Percentiles rank a stretch among this genome's conserved stretches.
phyloP scores from a whole-genome alignment of 2,113 vertebrate genomes.

The Daboia siamensis region DNA sequence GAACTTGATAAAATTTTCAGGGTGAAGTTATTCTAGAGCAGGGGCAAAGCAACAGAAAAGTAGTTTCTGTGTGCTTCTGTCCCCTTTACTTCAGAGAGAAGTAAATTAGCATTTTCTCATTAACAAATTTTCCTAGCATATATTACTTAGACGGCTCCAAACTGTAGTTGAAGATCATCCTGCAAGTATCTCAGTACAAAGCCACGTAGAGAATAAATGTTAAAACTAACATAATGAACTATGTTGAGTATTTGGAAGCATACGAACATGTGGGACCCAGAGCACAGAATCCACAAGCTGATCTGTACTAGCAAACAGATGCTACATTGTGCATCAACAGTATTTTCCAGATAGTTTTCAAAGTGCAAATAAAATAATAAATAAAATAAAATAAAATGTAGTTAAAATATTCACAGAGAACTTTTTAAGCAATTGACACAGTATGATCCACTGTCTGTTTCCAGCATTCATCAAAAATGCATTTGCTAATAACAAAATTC shows the following conservation, averaged over 20 bases:
- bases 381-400: not conserved
- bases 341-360: not conserved
- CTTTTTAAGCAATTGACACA: not conserved
- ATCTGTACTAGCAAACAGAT: not conserved
- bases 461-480: not conserved
- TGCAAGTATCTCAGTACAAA: not conserved
- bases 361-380: not conserved
- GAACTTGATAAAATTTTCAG: not conserved
- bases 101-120: not conserved
- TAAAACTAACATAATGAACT: not conserved
- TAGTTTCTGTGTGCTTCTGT: not conserved
- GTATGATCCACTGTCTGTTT: not conserved
- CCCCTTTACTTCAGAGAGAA: not conserved
- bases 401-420: not conserved
- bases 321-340: not conserved
- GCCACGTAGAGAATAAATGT: not conserved
- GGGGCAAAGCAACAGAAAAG: not conserved
- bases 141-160: not conserved
- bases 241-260: not conserved
- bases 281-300: not conserved
- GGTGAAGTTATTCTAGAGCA: not conserved
- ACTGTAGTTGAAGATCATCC: not conserved
- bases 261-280: not conserved
- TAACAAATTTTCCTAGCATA: not conserved
- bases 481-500: not conserved